These are phyloP conservation scores for Astreopora myriophthalma DNA, from an alignment of 64 coral and sea anemone species.

Conservation along the genomic window DNA sequence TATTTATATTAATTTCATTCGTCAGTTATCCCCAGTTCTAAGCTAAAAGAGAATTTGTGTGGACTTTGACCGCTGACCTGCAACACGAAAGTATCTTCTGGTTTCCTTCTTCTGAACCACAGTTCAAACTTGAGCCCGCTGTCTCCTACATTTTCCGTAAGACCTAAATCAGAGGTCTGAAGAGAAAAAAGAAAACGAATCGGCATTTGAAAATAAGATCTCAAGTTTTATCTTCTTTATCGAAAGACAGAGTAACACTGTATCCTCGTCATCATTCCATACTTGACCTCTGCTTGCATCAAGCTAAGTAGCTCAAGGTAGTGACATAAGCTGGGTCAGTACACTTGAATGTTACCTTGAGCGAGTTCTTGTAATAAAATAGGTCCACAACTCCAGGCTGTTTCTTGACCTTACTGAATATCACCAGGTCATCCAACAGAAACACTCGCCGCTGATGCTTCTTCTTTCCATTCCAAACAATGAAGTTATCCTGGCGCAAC, in stretches of 20 bases:
- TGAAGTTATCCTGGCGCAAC: constrained; percentile 92
- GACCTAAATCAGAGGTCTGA: constrained; percentile 90
- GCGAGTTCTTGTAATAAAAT: constrained; percentile 92
- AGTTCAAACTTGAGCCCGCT: constrained; percentile 95
- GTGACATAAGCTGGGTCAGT: too few relatives aligned
- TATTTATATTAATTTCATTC: too few relatives aligned
- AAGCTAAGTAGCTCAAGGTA: too few relatives aligned
- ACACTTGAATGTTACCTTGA: constrained; percentile 71
- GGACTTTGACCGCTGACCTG: constrained; percentile 64
- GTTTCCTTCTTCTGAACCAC: constrained; percentile 92
- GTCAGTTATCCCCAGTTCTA: neutral
- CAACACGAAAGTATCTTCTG: constrained; percentile 75
- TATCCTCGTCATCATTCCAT: too few relatives aligned
- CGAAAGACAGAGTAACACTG: too few relatives aligned
- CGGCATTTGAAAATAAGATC: too few relatives aligned
- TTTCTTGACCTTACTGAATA: constrained; percentile 94
- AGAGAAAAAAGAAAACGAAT: constrained; percentile 6
- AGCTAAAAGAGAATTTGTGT: neutral
- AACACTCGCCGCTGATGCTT: constrained; percentile 89
- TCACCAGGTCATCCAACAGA: constrained; percentile 90
- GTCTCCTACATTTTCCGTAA: constrained; percentile 94
- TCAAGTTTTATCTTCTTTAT: too few relatives aligned
- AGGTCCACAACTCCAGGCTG: constrained; percentile 91
- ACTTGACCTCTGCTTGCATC: too few relatives aligned
- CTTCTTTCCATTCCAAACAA: constrained; percentile 93